These are phyloP conservation scores for Okapia johnstoni DNA, from an alignment of 2,113 vertebrate genomes.

Conservation along the genomic window DNA sequence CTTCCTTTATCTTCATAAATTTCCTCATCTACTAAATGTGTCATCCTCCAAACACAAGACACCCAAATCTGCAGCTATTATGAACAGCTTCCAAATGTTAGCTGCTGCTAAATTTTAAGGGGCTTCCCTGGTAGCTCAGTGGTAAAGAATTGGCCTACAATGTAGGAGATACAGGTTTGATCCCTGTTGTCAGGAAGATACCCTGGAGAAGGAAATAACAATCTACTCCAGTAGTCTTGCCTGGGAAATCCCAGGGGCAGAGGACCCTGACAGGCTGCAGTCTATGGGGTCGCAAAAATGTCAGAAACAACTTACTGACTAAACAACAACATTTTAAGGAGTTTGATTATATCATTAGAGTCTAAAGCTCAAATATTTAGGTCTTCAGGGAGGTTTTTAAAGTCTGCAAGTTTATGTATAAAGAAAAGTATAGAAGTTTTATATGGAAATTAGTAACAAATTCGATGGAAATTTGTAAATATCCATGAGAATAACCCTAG, in stretches of 20 bases:
- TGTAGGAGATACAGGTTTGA: not conserved
- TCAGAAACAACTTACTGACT: not conserved
- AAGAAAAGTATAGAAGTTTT: not conserved
- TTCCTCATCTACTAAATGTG: not conserved
- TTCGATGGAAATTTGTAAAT: not conserved
- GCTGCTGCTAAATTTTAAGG: not conserved
- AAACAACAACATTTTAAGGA: not conserved
- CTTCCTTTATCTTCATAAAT: not conserved
- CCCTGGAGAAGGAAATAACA: not conserved
- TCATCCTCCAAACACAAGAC: not conserved
- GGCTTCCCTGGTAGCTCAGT: not conserved
- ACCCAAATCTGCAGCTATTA: not conserved
- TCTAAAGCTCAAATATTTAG: not conserved
- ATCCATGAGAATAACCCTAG: not conserved
- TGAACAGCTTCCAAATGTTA: not conserved
- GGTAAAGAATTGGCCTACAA: not conserved
- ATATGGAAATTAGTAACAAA: not conserved
- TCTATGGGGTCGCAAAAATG: no score
- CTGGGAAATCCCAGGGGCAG: not conserved
- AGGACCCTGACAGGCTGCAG: not conserved
- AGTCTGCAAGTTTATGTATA: not conserved
- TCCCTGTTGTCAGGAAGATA: not conserved
- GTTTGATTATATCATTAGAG: not conserved
- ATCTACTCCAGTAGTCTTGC: not conserved
- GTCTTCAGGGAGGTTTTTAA: not conserved